Conservation (phyloP, 2,797 vertebrate genomes). For the Anguilla marmorata region DNA sequence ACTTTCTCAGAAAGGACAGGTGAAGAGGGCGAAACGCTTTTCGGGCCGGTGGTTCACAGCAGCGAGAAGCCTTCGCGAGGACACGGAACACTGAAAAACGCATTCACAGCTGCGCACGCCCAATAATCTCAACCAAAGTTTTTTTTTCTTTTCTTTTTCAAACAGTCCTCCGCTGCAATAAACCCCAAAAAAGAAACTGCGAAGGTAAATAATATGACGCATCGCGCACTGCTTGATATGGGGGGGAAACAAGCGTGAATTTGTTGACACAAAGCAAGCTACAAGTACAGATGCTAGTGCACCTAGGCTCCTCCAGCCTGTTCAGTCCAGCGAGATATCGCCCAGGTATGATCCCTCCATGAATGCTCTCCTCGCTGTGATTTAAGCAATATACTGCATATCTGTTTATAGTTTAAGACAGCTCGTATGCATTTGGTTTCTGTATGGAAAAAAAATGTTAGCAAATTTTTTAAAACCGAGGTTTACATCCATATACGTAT, state of each 20-base stretch:
- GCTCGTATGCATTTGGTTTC: constrained; percentile 76
- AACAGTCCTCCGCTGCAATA: constrained; percentile 18
- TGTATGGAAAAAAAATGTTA: constrained; percentile 78
- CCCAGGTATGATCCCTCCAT: constrained; percentile 73
- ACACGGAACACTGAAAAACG: constrained; percentile 45
- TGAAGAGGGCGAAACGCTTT: constrained; percentile 56
- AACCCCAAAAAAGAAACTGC: constrained; percentile 63
- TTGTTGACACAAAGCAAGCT: constrained; percentile 77
- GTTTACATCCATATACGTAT: constrained; percentile 69
- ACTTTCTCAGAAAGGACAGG: constrained; percentile 9
- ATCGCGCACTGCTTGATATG: constrained; percentile 80
- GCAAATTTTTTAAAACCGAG: constrained; percentile 77
- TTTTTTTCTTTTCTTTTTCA: background rate
- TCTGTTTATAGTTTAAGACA: constrained; percentile 60
- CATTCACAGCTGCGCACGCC: background rate
- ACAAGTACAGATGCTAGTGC: constrained; percentile 76
- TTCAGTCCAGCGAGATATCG: constrained; percentile 77
- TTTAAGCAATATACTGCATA: constrained; percentile 75
- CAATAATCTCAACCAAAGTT: background rate
- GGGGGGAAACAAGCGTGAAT: constrained; percentile 76
- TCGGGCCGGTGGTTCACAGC: constrained; percentile 57
- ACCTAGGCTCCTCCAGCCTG: constrained; percentile 75
- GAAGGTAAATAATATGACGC: constrained; percentile 77
- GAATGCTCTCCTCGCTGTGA: constrained; percentile 72
- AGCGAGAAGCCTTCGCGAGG: constrained; percentile 73